Evolutionary conservation across 2,888 invertebrate species (phyloP), one percentile per base, ranked within the genome.

Genomic region (Caenorhabditis sp.): DNA sequence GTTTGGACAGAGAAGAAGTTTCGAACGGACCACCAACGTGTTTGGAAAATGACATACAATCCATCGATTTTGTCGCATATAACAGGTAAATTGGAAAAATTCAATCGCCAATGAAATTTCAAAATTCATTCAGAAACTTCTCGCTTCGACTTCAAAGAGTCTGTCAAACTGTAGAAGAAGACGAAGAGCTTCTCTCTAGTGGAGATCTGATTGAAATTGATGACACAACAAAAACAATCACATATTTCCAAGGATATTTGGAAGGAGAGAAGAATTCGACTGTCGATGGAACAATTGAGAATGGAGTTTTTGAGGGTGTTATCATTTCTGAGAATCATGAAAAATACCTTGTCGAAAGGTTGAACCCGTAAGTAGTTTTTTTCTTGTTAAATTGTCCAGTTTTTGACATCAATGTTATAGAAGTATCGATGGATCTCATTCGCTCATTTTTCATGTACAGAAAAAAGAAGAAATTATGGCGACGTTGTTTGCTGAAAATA

Each of bases 221-320:
- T 24, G 26, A 49, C 19, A 23, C 49, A 3, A 27, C 14, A 12
- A 49, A 59, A 19, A n/a, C 43, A 17, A n/a, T 59, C 19, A 37
- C 37, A 17, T 59, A 59, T 24, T 59, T 49, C 21, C 59, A 59
- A 49, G 59, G 59, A 24, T 43, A 23, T 59, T 4, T 59, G 1
- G 59, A 59, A 49, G 59, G 59, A 26, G 26, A 58, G 26, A 21
- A 23, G n/a, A 59, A 59, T 49, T 59, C 59, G 21, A 59, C 59
- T 24, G 59, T 59, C 21, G 59, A 59, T 23, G 59, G 59, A 43
- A 59, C 59, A 17, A 24, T 59, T 43, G 49, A 59, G 21, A 24
- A 43, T 59, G 59, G 59, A 8, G 59, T 59, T 14, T 59, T 59
- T 49, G 43, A 59, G 49, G 59, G 59, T 43, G 49, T 59, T 4